phyloP scores from a whole-genome alignment of 2,888 invertebrate genomes.

The Schrankia costaestrigalis region DNA sequence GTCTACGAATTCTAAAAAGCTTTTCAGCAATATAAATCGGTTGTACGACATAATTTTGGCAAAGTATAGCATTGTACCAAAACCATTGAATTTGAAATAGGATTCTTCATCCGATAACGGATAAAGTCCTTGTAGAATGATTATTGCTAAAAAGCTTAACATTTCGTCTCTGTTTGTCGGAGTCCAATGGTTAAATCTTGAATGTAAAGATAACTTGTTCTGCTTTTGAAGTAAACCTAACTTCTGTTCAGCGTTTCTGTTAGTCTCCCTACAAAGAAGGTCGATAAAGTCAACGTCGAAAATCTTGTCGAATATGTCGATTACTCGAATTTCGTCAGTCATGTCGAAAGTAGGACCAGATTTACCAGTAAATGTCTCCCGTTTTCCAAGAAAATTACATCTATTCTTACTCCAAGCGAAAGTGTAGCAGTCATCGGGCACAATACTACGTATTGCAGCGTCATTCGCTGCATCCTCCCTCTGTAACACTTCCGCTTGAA shows the following conservation, averaged over 20 bases:
- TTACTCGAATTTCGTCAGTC: conserved; percentile 11
- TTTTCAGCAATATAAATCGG: not conserved
- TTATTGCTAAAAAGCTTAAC: not conserved
- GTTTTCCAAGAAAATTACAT: conserved; percentile 10
- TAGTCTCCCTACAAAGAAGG: conserved; percentile 13
- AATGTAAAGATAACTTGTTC: conserved; percentile 4
- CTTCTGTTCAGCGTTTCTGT: conserved; percentile 10
- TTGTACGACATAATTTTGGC: conserved; percentile 22
- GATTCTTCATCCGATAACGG: not conserved
- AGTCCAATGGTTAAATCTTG: not conserved
- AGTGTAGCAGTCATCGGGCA: conserved; percentile 11
- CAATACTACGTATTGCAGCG: not conserved
- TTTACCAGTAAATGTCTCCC: conserved; percentile 20
- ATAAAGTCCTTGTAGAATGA: not conserved
- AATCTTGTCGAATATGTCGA: conserved; percentile 11
- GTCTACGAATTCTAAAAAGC: not conserved
- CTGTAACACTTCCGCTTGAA: conserved; percentile 5
- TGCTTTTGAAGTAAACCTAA: conserved; percentile 2
- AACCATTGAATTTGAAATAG: conserved; percentile 6
- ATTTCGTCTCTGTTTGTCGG: not conserved
- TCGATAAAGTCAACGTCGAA: conserved; percentile 23
- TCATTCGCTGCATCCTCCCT: conserved; percentile 4
- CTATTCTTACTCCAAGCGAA: conserved; percentile 22
- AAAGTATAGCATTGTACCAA: conserved; percentile 22
- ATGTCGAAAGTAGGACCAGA: conserved; percentile 26